Percentiles rank a stretch among this genome's conserved stretches.
Conservation (phyloP, 2,113 vertebrate species). For the Paradisaea rubra region DNA sequence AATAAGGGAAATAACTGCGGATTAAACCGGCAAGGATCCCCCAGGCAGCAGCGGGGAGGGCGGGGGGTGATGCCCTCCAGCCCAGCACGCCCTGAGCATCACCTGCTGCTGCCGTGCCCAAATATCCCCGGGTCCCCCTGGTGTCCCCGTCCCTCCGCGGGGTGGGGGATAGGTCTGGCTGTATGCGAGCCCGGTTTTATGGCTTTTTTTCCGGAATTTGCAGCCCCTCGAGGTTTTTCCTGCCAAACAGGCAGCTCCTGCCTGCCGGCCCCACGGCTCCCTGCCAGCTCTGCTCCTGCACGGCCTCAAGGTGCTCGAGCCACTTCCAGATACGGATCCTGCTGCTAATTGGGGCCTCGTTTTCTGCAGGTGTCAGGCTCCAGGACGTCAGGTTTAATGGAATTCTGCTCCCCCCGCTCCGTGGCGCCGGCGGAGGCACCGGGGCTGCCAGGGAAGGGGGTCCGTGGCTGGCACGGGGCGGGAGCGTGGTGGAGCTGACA, state of each 20-base stretch:
- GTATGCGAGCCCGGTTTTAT: fast-evolving
- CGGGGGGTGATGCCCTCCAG: background rate
- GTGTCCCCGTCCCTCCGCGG: fast-evolving
- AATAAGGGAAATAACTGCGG: background rate
- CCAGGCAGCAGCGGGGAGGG: background rate
- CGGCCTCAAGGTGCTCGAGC: background rate
- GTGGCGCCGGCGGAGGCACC: fast-evolving
- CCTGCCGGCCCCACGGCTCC: fast-evolving
- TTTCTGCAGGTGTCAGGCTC: constrained; percentile 53
- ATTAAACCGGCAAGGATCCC: constrained; percentile 10
- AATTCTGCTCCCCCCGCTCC: background rate
- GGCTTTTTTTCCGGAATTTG: background rate
- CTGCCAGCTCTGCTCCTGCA: background rate
- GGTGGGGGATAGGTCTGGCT: fast-evolving
- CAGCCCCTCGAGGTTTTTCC: background rate
- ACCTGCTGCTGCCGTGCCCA: background rate
- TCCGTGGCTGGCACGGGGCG: background rate
- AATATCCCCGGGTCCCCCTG: background rate
- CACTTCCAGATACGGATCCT: background rate
- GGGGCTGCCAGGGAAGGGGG: background rate
- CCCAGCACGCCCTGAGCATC: background rate
- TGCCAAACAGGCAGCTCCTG: background rate
- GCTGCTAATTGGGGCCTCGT: constrained; percentile 28
- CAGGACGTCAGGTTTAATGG: constrained; percentile 33
- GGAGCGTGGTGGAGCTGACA: background rate